phyloP scores from a whole-genome alignment of 2,888 invertebrate species.

The Mesochorus sp. region DNA sequence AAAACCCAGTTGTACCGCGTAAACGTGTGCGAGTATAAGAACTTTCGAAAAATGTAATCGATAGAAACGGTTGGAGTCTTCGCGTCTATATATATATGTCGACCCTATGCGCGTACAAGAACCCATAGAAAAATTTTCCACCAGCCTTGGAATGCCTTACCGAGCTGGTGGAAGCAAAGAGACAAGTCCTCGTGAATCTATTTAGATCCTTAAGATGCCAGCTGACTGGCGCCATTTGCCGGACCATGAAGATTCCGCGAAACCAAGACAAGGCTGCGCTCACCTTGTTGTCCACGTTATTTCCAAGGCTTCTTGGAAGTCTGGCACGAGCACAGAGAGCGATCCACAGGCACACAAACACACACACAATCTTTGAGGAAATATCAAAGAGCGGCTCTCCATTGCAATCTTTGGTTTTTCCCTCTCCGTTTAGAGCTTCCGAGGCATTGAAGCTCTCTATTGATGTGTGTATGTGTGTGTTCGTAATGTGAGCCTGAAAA shows the following conservation, averaged over 20 bases:
- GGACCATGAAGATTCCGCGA: conserved; percentile 31
- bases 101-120: too few species aligned
- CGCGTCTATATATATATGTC: background rate
- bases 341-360: background rate
- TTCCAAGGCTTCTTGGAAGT: conserved; percentile 42
- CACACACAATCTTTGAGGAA: conserved; percentile 6
- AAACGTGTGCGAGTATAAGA: conserved; percentile 11
- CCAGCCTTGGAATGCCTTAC: conserved; percentile 2
- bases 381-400: conserved; percentile 45
- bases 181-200: conserved; percentile 28
- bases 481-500: conserved; percentile 48
- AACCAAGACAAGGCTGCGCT: background rate
- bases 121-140: background rate
- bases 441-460: conserved; percentile 30
- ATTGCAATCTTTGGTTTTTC: conserved; percentile 50
- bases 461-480: conserved; percentile 10
- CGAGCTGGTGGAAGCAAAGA: conserved; percentile 12
- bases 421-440: conserved; percentile 27
- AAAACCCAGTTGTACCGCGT: conserved; percentile 34
- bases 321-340: conserved; percentile 3
- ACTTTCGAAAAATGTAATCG: background rate
- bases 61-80: background rate
- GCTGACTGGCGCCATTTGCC: conserved; percentile 57
- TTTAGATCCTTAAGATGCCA: conserved; percentile 46
- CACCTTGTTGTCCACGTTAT: conserved; percentile 35